Base-by-base conservation (phyloP, 1,140 invertebrate genomes). In the Tenebrio molitor region DNA sequence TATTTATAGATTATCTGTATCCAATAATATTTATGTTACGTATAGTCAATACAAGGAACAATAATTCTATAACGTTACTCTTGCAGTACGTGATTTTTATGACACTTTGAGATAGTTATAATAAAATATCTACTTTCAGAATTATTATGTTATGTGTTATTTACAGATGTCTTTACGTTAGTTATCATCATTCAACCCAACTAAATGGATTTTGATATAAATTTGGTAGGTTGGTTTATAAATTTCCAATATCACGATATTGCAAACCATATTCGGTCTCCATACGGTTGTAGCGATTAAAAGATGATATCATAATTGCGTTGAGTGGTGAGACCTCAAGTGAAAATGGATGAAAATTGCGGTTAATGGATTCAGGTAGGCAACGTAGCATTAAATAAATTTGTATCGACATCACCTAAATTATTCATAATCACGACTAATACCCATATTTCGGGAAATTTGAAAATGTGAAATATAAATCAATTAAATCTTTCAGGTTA, bases 281-380 rank as follows among this genome's bases (percentile, higher is more conserved):
- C 17, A 50, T 50, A 19, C 15, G 44, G 17, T n/a, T 19, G 44
- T n/a, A 50, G 23, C 23, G 23, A 58, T 29, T 58, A 58, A 58
- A 58, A 58, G 50, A 58, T 50, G 44, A 50, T 50, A 58, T 50
- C 17, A 19, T 58, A 29, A 58, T 58, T 58, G 50, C 50, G 50
- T 58, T 58, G 21, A 58, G 23, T 15, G 50, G 50, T 58, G 16
- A 12, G 12, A 34, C 23, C 50, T 58, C 50, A 58, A 58, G 50
- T 23, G 50, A 58, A 58, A 58, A 58, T 58, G 50, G 50, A 58
- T 58, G 50, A 58, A 58, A 58, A 58, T 58, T 58, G 50, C 21
- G 50, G 50, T 15, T 58, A 58, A 58, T 58, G 50, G 50, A 58
- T 58, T 58, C 50, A 58, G 50, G 50, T 58, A 58, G 23, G 50